Evolutionary conservation across 2,113 vertebrate genomes (phyloP), one percentile per base, ranked within the genome.

Genomic region (Panurus biarmicus): DNA sequence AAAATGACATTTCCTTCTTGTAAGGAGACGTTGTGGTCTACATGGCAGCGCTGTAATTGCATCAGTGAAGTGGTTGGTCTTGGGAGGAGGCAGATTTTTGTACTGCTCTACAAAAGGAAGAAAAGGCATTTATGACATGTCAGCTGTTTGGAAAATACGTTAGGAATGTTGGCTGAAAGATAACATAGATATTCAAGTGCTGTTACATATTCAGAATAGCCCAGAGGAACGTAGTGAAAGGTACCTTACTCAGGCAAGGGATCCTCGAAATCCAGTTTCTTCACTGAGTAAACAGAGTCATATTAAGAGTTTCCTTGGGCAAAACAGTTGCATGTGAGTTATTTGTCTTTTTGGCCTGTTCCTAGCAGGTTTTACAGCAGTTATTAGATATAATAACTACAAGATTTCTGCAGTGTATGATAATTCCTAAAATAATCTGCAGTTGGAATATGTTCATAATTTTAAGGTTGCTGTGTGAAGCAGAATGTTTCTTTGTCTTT

Each of bases 131-230:
- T 96, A 85, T 92, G 75, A 94, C 56, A 56, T 69, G 56, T 71
- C 83, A 90, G 60, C 95, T 96, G 79, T 90, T 94, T 84, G 83
- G 90, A 94, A 94, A 94, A 74, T 65, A 81, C 85, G 83, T 86
- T 40, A 86, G 86, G 94, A 96, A 95, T 96, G 95, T 64, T 2
- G 6, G 9, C 69, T 90, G 64, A 80, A 94, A 92, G 96, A 96
- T 95, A 96, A 60, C 88, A 22, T 58, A 95, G 87, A 95, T 93
- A 89, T 60, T 62, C 71, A 56, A 94, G 89, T 71, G 60, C 42
- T 80, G 82, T 87, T 91, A 44, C 79, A 65, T 93, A 96, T 94
- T 91, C 95, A 90, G 89, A 88, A 71, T 91, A 94, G 82, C 91
- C 89, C 36, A 62, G 50, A 76, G 91, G 75, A 89, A 38, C 44